Evolutionary conservation across 2,888 invertebrate species (phyloP).

Genomic region (Notocelia uddmanniana): DNA sequence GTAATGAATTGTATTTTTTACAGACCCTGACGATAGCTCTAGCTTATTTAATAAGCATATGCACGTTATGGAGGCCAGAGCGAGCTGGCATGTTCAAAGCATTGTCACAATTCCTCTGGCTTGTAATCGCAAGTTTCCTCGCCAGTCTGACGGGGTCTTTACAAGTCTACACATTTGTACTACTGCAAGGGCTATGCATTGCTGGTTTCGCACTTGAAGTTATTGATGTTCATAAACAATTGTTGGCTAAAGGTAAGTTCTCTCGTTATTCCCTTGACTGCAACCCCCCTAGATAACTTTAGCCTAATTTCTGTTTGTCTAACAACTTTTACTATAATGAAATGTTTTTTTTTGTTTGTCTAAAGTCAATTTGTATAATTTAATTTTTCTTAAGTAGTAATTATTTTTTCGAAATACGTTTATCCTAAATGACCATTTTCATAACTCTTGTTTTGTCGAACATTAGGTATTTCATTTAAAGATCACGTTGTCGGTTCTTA

Average conservation of each 20-base stretch:
- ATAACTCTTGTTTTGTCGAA: too few species aligned
- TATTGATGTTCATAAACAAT: conserved; percentile 82
- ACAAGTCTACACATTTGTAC: conserved; percentile 90
- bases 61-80: conserved; percentile 91
- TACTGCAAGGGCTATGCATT: conserved; percentile 88
- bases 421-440: too few species aligned
- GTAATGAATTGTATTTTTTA: conserved; percentile 60
- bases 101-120: conserved; percentile 91
- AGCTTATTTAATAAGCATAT: conserved; percentile 90
- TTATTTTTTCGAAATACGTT: too few species aligned
- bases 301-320: too few species aligned
- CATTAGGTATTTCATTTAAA: too few species aligned
- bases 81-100: conserved; percentile 88
- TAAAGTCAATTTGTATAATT: too few species aligned
- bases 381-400: too few species aligned
- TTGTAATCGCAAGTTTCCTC: conserved; percentile 90
- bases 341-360: too few species aligned
- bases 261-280: too few species aligned
- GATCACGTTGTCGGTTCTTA: too few species aligned
- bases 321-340: too few species aligned
- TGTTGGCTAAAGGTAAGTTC: conserved; percentile 74
- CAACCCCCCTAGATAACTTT: too few species aligned
- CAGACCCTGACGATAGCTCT: conserved; percentile 89
- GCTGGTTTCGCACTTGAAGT: conserved; percentile 88
- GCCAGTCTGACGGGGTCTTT: conserved; percentile 91